Percentiles rank a stretch among this genome's conserved stretches.
Evolutionary conservation across 2,888 invertebrate species (phyloP).

Genomic region (Andrena minutula): DNA sequence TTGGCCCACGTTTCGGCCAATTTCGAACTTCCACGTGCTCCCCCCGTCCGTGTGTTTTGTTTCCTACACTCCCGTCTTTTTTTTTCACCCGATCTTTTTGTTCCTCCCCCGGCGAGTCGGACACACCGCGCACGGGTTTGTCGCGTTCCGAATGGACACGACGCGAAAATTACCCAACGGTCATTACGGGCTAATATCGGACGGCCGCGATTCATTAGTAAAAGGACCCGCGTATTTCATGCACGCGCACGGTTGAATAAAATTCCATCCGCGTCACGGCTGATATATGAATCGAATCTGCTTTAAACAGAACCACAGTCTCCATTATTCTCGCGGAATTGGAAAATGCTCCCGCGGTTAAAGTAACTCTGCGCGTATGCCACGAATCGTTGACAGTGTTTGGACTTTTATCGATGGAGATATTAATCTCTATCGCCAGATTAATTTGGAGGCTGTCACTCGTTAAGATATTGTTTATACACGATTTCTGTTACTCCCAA

Average conservation of each 20-base stretch:
- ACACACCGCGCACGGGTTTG: neutral
- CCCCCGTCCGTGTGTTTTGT: conserved; percentile 11
- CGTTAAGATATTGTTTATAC: too few species aligned
- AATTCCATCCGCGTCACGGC: conserved; percentile 20
- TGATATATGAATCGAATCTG: conserved; percentile 35
- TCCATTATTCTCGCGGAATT: conserved; percentile 24
- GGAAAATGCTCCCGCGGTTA: neutral
- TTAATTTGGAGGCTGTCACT: too few species aligned
- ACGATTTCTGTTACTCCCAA: too few species aligned
- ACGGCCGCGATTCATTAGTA: conserved; percentile 31
- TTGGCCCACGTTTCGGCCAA: conserved; percentile 65
- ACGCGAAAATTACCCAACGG: conserved; percentile 35
- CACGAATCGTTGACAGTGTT: neutral
- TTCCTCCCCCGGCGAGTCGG: neutral
- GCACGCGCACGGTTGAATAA: conserved; percentile 36
- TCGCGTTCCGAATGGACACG: neutral
- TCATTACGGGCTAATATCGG: conserved; percentile 31
- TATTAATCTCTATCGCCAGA: too few species aligned
- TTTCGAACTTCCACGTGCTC: conserved; percentile 52
- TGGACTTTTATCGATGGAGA: neutral
- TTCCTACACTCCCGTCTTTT: neutral
- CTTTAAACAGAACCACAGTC: conserved; percentile 17
- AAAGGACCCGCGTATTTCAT: conserved; percentile 29
- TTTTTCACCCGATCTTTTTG: neutral
- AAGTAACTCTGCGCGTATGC: neutral